Percentiles rank a stretch among this genome's conserved stretches.
Conservation (phyloP, 2,888 invertebrate genomes). For the Stenchaetothrips biformis region DNA sequence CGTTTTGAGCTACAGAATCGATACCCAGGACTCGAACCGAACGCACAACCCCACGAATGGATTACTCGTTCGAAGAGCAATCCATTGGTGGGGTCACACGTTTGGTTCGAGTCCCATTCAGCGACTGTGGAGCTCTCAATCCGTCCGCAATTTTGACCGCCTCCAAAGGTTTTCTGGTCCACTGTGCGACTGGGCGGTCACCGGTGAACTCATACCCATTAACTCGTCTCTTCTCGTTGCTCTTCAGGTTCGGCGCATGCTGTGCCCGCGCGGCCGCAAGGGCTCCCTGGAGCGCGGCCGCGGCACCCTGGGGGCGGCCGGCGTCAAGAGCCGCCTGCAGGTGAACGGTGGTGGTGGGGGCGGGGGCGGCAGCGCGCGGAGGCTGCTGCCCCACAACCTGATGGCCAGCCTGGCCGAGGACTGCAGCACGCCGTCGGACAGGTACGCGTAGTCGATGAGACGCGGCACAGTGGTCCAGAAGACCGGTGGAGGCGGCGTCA, state of each 20-base stretch:
- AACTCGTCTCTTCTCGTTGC: not conserved
- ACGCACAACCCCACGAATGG: no score
- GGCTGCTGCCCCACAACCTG: conserved; percentile 48
- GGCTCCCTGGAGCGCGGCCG: conserved; percentile 31
- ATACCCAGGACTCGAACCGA: no score
- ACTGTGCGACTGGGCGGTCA: not conserved
- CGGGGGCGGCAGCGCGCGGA: conserved; percentile 42
- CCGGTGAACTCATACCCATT: not conserved
- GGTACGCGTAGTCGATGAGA: not conserved
- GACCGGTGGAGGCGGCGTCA: no score
- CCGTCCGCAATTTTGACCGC: not conserved
- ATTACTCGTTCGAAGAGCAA: no score
- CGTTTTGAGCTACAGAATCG: no score
- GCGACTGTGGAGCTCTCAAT: not conserved
- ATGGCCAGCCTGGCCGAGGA: conserved; percentile 19
- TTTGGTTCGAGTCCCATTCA: no score
- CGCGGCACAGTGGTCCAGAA: no score
- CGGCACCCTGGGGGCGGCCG: conserved; percentile 7
- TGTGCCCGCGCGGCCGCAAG: conserved; percentile 31
- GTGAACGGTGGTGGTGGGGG: conserved; percentile 38
- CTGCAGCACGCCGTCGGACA: conserved; percentile 14
- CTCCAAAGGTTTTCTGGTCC: not conserved
- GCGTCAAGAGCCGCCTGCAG: conserved; percentile 28
- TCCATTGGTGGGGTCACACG: no score
- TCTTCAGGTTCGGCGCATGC: not conserved